Evolutionary conservation across 1,140 invertebrate genomes (phyloP), one percentile per base, ranked within the genome.

Genomic region (Spodoptera frugiperda): DNA sequence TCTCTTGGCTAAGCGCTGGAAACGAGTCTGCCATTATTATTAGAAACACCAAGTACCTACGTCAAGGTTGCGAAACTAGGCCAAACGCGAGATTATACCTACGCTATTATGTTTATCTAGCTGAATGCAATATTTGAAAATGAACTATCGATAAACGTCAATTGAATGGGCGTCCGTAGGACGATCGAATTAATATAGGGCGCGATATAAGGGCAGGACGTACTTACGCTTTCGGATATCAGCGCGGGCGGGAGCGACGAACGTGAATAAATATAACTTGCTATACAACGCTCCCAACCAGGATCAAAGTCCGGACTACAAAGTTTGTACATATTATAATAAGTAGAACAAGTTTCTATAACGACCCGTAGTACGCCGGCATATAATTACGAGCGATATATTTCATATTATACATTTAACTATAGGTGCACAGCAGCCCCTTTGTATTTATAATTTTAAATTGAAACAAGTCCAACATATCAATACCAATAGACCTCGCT

Each of bases 61-160:
- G 85, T 91, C 91, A 92, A 92, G 91, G 91, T 90, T 91, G 89
- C 78, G 84, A 84, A 92, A 89, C 90, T 91, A 85, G 91, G 89
- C 79, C 89, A 87, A 87, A 87, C 85, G 84, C 83, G 81, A 91
- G 86, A 90, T 89, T 87, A 86, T 85, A 86, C 46, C 59, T 17
- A 63, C 57, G 49, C 21, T 15, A 19, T 48, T 61, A 25, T 63
- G 57, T 63, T 57, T 74, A 74, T 74, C 57, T 63, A 74, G 57
- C 51, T 33, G 55, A 25, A 49, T 61, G 46, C 30, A 49, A 61
- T 44, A 67, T 67, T 67, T 67, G 63, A 67, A 67, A 67, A 67
- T 25, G 63, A 46, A 67, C 63, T 67, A 48, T 30, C 54, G 57
- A 63, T 67, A 51, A 68, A 70, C 54, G 44, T 68, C 48, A 53